Conservation (phyloP, 2,113 vertebrate genomes). For the Cyprinodon brontotheroides region DNA sequence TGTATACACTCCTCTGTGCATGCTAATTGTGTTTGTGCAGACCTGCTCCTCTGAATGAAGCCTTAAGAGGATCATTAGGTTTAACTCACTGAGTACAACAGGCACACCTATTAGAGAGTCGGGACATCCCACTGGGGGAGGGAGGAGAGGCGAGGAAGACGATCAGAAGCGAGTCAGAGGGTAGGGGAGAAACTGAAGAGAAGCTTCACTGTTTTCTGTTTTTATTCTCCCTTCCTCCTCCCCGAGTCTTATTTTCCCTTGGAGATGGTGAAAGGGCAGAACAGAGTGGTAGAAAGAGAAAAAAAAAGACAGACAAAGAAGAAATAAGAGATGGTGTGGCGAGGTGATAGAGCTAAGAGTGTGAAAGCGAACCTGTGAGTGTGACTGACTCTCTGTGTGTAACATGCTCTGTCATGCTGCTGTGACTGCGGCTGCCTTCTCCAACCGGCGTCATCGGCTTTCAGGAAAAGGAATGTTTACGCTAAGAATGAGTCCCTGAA, state of each 20-base stretch:
- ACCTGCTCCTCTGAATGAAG: conserved; percentile 59
- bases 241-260: conserved; percentile 38
- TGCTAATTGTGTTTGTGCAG: conserved; percentile 38
- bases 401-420: conserved; percentile 75
- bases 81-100: conserved; percentile 84
- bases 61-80: conserved; percentile 83
- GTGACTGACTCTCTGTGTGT: conserved; percentile 51
- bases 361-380: conserved; percentile 49
- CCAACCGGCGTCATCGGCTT: conserved; percentile 45
- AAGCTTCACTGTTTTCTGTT: conserved; percentile 35
- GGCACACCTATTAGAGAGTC: conserved; percentile 80
- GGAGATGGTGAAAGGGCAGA: conserved; percentile 58
- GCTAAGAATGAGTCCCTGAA: conserved; percentile 73
- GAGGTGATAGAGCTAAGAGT: conserved; percentile 36
- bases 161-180: conserved; percentile 42
- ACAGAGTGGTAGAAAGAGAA: conserved; percentile 48
- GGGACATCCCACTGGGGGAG: conserved; percentile 80
- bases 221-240: conserved; percentile 34
- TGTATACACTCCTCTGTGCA: conserved; percentile 7
- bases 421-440: conserved; percentile 53
- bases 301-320: conserved; percentile 50
- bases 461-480: conserved; percentile 72
- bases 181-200: conserved; percentile 48
- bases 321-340: background rate
- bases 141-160: conserved; percentile 30